phyloP scores from a whole-genome alignment of 1,140 invertebrate species.

The Physella acuta region DNA sequence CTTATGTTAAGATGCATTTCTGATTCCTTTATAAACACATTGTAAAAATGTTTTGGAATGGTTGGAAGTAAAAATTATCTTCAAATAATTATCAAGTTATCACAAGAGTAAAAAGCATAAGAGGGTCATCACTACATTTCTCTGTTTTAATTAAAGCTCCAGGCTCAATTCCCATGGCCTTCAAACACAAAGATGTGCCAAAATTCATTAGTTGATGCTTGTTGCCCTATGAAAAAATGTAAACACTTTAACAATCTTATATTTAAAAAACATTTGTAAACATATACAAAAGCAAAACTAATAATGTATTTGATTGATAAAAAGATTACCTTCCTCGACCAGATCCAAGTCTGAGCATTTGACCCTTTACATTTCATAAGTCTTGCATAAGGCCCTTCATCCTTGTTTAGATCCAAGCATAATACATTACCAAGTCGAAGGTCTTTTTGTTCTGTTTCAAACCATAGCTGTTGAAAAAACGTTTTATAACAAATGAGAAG shows the following conservation, averaged over 20 bases:
- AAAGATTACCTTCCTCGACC: conserved; percentile 37
- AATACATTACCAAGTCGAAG: conserved; percentile 81
- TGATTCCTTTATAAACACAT: background rate
- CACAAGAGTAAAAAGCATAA: conserved; percentile 13
- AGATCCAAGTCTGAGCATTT: conserved; percentile 83
- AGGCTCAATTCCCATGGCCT: conserved; percentile 3
- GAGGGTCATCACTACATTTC: background rate
- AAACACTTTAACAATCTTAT: background rate
- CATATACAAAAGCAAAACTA: background rate
- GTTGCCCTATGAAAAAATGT: background rate
- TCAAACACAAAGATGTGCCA: conserved; percentile 10
- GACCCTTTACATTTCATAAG: conserved; percentile 90
- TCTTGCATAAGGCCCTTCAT: conserved; percentile 61
- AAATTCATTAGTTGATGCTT: background rate
- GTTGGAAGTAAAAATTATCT: background rate
- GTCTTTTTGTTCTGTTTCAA: conserved; percentile 81
- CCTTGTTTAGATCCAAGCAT: conserved; percentile 76
- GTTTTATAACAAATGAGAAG: too few relatives aligned
- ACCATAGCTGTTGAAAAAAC: conserved; percentile 72
- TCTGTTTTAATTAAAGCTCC: conserved; percentile 4
- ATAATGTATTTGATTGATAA: background rate
- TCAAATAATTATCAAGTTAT: background rate
- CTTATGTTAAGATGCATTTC: too few relatives aligned
- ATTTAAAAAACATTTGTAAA: background rate
- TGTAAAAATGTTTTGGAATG: background rate